Evolutionary conservation across 2,113 vertebrate species (phyloP).

Genomic region (Eulemur macaco): DNA sequence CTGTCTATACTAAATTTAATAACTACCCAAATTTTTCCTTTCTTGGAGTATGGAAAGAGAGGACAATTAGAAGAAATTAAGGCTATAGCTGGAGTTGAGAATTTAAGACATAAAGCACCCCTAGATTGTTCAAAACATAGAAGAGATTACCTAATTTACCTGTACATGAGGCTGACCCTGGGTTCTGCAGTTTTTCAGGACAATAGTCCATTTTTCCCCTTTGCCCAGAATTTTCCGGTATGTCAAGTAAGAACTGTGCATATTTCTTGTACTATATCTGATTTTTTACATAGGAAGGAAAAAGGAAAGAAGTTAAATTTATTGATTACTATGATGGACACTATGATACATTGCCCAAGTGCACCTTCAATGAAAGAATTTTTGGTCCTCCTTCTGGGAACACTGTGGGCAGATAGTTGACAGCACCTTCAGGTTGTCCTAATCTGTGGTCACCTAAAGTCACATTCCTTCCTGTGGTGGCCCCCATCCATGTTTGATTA

Average conservation of each 20-base stretch:
- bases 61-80: not conserved
- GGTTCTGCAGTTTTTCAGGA: not conserved
- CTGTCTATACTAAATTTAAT: not conserved
- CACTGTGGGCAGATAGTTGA: not conserved
- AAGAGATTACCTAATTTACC: not conserved
- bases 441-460: not conserved
- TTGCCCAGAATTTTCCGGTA: not conserved
- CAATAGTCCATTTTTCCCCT: not conserved
- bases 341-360: not conserved
- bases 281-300: not conserved
- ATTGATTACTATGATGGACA: not conserved
- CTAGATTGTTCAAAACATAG: not conserved
- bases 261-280: not conserved
- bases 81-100: not conserved
- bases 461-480: not conserved
- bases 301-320: not conserved
- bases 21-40: not conserved
- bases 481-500: not conserved
- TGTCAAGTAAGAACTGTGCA: not conserved
- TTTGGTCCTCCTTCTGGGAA: not conserved
- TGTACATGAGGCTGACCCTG: not conserved
- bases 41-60: not conserved
- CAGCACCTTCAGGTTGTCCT: not conserved
- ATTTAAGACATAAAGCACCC: not conserved
- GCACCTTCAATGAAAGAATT: not conserved